Evolutionary conservation across 2,888 invertebrate species (phyloP).

Genomic region (Cremastinae sp.): DNA sequence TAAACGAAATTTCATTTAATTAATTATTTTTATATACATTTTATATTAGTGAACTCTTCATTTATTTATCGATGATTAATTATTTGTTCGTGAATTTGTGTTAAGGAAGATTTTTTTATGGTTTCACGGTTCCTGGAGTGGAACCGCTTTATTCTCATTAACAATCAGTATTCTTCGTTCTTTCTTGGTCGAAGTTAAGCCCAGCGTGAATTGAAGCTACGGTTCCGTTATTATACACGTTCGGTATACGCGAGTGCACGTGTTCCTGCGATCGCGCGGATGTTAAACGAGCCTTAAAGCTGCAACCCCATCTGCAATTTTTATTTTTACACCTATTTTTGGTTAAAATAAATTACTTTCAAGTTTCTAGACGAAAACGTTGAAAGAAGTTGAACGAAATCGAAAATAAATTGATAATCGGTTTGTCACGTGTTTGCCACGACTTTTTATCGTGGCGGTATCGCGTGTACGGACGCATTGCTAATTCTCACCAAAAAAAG

Average conservation of each 20-base stretch:
- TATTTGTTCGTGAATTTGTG: conserved; percentile 4
- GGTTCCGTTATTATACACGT: conserved; percentile 31
- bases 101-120: neutral
- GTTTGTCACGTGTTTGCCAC: conserved; percentile 25
- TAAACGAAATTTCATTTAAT: neutral
- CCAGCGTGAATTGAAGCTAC: conserved; percentile 51
- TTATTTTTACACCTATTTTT: neutral
- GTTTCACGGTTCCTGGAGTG: conserved; percentile 40
- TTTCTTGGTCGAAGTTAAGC: conserved; percentile 34
- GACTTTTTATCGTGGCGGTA: neutral
- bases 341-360: no score
- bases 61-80: neutral
- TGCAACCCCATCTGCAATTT: conserved; percentile 7
- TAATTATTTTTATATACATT: neutral
- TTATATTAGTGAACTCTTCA: neutral
- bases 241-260: conserved; percentile 3
- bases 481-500: conserved; percentile 8
- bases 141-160: conserved; percentile 54
- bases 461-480: conserved; percentile 8
- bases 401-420: conserved; percentile 17
- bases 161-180: conserved; percentile 40
- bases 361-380: no score
- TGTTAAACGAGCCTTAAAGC: conserved; percentile 54
- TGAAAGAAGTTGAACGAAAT: no score
- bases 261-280: conserved; percentile 18